Conservation (phyloP, 2,797 vertebrate species). For the Dromococcyx pavoninus region DNA sequence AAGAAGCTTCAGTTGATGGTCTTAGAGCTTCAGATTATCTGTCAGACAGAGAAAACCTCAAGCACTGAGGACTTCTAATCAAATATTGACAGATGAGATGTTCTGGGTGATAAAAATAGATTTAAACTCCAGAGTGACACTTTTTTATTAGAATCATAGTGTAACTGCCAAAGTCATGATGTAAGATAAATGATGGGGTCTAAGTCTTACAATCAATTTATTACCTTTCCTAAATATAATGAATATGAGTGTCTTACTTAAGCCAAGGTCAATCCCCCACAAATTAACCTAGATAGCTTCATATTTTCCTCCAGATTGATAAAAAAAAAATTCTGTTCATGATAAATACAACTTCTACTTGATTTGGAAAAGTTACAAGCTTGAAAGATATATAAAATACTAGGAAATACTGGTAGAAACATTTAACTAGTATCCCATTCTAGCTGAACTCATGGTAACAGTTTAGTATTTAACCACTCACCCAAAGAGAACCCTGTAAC, state of each 20-base stretch:
- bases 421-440: not conserved
- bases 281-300: not conserved
- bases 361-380: not conserved
- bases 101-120: constrained; percentile 68
- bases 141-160: constrained; percentile 49
- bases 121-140: constrained; percentile 61
- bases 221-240: constrained; percentile 25
- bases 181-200: constrained; percentile 1
- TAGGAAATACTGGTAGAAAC: not conserved
- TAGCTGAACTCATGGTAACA: not conserved
- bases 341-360: not conserved
- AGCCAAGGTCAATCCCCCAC: not conserved
- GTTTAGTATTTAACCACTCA: not conserved
- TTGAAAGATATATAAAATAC: not conserved
- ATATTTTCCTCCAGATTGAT: not conserved
- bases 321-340: not conserved
- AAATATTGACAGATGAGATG: constrained; percentile 75
- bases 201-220: constrained; percentile 12
- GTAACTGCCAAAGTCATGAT: constrained; percentile 26
- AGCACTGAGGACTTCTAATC: constrained; percentile 61
- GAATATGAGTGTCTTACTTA: not conserved
- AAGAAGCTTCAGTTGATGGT: constrained; percentile 40
- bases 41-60: constrained; percentile 65
- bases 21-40: constrained; percentile 68
- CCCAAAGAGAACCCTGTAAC: not conserved